Evolutionary conservation across 1,140 invertebrate genomes (phyloP), one percentile per base, ranked within the genome.

Genomic region (Drosophila kohkoa): DNA sequence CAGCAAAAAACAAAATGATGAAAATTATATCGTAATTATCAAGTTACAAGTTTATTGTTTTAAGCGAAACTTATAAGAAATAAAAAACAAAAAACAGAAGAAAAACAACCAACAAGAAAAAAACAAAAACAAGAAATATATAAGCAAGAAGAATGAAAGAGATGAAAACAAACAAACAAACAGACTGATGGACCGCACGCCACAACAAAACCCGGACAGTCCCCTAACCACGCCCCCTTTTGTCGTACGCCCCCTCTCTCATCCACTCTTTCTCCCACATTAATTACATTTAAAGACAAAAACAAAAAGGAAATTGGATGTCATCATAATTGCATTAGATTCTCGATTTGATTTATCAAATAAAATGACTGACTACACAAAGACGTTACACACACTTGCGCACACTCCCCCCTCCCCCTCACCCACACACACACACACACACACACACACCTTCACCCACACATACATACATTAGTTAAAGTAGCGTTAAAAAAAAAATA

Each of bases 151-250:
- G 54, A 48, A 74, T 66, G 59, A 60, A 74, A 67, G 51, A 54
- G 45, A 64, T 20, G 46, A 49, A 43, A 67, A 41, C 41, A 43
- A 82, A 82, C 59, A 82, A 78, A 66, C 72, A 78, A 89, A 89
- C 85, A 89, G 85, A 89, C 85, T 89, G 85, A 89, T 79, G 85
- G 85, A 89, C 85, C 65, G 85, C 67, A 72, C 52, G 54, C 68
- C 67, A 68, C 63, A 63, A 55, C 52, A 35, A 25, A 16, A 79
- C 66, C 58, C 75, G 68, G 82, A 87, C 82, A 87, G 79, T 51
- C 16, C 46, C 64, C 25, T 3, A 5, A 35, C n/a, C 41, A 11
- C 4, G 20, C 30, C 2, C 13, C 49, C 30, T 10, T 11, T 20
- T 4, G 1, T 49, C 41, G 20, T 25, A 25, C 3, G 6, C 32